Conservation (phyloP, 2,888 invertebrate species). For the Cataglyphis altisquamis region DNA sequence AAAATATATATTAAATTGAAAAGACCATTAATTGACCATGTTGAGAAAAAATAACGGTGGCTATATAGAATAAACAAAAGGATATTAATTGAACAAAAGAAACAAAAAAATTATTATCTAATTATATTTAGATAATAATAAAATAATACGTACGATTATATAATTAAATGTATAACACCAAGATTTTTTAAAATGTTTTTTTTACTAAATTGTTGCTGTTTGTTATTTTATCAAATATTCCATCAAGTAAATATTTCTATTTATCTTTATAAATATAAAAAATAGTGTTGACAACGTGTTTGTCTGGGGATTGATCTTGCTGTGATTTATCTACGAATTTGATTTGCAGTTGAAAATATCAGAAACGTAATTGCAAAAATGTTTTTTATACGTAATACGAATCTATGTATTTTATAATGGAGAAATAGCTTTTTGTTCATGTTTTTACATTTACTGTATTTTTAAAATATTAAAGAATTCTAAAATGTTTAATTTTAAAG, state of each 20-base stretch:
- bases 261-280: neutral
- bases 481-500: neutral
- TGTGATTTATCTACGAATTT: constrained; percentile 22
- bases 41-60: neutral
- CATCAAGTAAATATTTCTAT: constrained; percentile 18
- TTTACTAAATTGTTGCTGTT: constrained; percentile 11
- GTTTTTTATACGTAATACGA: neutral
- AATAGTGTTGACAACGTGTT: neutral
- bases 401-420: neutral
- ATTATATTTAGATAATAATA: neutral
- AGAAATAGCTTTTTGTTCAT: neutral
- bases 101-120: too few species aligned
- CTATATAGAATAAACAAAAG: neutral
- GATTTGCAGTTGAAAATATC: neutral
- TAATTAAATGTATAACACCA: constrained; percentile 7
- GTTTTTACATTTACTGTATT: neutral
- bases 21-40: neutral
- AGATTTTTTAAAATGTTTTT: neutral
- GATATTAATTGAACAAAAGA: neutral
- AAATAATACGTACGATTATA: neutral
- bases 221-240: neutral
- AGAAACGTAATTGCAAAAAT: neutral
- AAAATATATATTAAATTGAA: neutral
- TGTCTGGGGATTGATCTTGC: neutral
- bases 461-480: neutral